Base-by-base conservation (phyloP, 2,888 invertebrate species). In the Drosophila fulvimacula region DNA sequence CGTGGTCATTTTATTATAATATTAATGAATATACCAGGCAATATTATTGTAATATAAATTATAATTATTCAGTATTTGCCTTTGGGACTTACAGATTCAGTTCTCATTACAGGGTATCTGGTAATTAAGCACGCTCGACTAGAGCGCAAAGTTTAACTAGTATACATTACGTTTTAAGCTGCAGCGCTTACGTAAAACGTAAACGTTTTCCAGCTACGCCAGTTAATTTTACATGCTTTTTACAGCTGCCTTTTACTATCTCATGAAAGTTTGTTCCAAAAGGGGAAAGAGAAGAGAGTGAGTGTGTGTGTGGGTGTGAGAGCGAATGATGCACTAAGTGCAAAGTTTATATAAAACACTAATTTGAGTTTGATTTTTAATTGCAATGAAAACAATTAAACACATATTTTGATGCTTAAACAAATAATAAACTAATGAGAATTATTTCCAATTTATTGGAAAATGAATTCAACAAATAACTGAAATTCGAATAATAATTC, bases 201-300 rank as follows among this genome's bases (percentile, higher is more conserved):
- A 48, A 48, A 17, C 49, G 17, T 17, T 17, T 11, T 3, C 17
- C 49, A 62, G 66, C 61, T 62, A 46, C 48, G 48, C 58, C 42
- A 64, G 59, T 71, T 71, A 65, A 63, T 63, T 71, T 68, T 41
- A 72, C 55, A 41, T 63, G 48, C 21, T 65, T 48, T 62, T 64
- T 19, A 69, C 36, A 60, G 61, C 44, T 67, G 53, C 34, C 51
- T 49, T 67, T 82, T 70, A 41, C 32, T 32, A n/a, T 30, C n/a
- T 21, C n/a, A 19, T 4, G 1, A 11, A 46, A 30, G 55, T 46
- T 59, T 27, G 46, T 30, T n/a, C 0, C 27, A 46, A 27, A 46
- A n/a, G 6, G 0, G 11, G 27, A 19, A 13, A 6, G 17, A 30
- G 6, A 30, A 19, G 17, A 30, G 30, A 17, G 34, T 2, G 32